Percentiles rank a stretch among this genome's conserved stretches.
These are phyloP conservation scores for Ectemnius continuus DNA, from an alignment of 2,888 invertebrate genomes.

Conservation along the genomic window DNA sequence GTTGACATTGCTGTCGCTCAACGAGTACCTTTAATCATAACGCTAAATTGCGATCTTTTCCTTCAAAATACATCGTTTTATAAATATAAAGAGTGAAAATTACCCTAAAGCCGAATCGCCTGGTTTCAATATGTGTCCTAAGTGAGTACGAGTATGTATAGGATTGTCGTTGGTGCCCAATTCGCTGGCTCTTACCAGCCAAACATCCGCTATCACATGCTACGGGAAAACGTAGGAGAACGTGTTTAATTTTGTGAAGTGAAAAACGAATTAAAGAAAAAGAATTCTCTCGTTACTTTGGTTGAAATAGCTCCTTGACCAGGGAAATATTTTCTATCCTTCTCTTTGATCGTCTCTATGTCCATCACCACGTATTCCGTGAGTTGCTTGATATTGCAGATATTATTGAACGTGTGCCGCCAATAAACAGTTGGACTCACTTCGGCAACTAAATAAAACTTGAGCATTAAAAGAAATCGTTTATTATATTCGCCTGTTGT, in stretches of 20 bases:
- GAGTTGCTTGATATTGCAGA: slow-evolving; percentile 94
- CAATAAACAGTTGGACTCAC: slow-evolving; percentile 89
- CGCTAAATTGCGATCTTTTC: not conserved
- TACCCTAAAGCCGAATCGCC: slow-evolving; percentile 97
- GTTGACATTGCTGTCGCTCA: slow-evolving; percentile 95
- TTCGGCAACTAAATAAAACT: slow-evolving; percentile 85
- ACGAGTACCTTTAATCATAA: slow-evolving; percentile 85
- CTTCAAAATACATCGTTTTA: not conserved
- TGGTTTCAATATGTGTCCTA: slow-evolving; percentile 94
- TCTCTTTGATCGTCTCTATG: slow-evolving; percentile 87
- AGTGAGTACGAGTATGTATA: slow-evolving; percentile 93
- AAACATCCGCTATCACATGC: slow-evolving; percentile 95
- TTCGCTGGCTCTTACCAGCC: slow-evolving; percentile 93
- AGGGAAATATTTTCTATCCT: slow-evolving; percentile 88
- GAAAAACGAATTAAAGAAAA: too few relatives aligned
- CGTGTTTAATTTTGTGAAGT: too few relatives aligned
- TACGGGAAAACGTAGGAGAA: slow-evolving; percentile 61
- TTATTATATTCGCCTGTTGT: not conserved
- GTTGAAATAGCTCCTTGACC: slow-evolving; percentile 93
- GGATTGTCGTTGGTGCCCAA: slow-evolving; percentile 90
- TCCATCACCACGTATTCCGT: slow-evolving; percentile 97
- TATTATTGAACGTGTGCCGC: slow-evolving; percentile 90
- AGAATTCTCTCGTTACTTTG: slow-evolving; percentile 79
- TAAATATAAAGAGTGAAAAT: slow-evolving; percentile 57
- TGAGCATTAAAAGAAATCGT: slow-evolving; percentile 1